Conservation (phyloP, 2,113 vertebrate genomes). For the Tapirus terrestris region DNA sequence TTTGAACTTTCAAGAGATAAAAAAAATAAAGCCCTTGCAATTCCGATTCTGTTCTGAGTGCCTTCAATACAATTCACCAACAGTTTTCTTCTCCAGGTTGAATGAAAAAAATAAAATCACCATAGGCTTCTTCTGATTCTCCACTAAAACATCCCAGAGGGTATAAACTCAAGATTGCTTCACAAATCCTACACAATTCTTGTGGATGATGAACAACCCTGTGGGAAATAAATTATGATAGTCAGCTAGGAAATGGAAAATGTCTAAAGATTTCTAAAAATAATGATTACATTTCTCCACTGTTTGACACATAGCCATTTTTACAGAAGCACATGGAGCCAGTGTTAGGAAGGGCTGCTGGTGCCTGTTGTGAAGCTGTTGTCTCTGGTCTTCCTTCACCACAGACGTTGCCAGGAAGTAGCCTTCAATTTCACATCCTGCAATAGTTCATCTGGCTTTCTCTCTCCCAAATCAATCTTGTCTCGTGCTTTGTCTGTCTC, state of each 20-base stretch:
- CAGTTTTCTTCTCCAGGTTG: conserved; percentile 49
- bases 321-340: not conserved
- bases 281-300: conserved; percentile 55
- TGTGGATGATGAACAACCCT: conserved; percentile 56
- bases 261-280: conserved; percentile 66
- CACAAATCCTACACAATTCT: conserved; percentile 65
- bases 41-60: not conserved
- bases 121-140: conserved; percentile 25
- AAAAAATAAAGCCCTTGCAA: not conserved
- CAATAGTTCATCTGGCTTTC: not conserved
- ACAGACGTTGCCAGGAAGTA: not conserved
- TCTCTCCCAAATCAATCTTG: not conserved
- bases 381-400: not conserved
- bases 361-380: not conserved
- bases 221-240: conserved; percentile 69
- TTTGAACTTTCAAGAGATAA: not conserved
- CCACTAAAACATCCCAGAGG: conserved; percentile 54
- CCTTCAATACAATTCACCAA: conserved; percentile 19
- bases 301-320: conserved; percentile 56
- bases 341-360: not conserved
- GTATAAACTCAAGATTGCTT: conserved; percentile 55
- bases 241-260: conserved; percentile 64
- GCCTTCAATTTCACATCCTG: not conserved
- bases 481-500: not conserved
- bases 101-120: conserved; percentile 49